These are phyloP conservation scores for Drosophila macrospina DNA, from an alignment of 2,888 invertebrate genomes.

Conservation along the genomic window DNA sequence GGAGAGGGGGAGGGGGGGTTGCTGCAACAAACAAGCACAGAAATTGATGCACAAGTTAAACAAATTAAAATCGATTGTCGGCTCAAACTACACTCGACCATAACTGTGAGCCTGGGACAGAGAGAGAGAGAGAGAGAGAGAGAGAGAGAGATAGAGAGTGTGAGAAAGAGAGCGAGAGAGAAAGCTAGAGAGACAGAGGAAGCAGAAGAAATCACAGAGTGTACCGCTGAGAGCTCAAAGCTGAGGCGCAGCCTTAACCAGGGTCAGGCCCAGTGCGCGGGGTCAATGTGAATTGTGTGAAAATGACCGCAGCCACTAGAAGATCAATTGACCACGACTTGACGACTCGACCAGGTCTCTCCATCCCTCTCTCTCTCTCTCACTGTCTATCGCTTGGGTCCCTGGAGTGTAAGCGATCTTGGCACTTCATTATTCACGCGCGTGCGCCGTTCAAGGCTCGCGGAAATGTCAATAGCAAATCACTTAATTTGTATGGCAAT, in stretches of 20 bases:
- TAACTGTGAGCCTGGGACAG: conserved; percentile 57
- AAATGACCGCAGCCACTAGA: conserved; percentile 65
- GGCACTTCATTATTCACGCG: conserved; percentile 82
- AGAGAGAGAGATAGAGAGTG: not conserved
- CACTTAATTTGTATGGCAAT: conserved; percentile 81
- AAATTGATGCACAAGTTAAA: conserved; percentile 80
- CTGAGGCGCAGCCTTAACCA: conserved; percentile 57
- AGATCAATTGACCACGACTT: conserved; percentile 60
- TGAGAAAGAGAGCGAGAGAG: not conserved
- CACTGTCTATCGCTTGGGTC: conserved; percentile 1
- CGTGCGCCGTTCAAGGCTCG: conserved; percentile 75
- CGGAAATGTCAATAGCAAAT: conserved; percentile 82
- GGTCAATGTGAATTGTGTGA: conserved; percentile 78
- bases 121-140: not conserved
- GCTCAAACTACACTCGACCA: conserved; percentile 37
- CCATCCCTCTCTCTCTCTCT: not conserved
- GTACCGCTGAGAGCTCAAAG: not conserved
- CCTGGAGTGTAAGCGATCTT: conserved; percentile 74
- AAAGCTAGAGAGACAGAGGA: not conserved
- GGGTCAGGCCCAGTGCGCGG: conserved; percentile 73
- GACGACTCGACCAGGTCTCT: conserved; percentile 22
- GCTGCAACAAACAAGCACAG: conserved; percentile 66
- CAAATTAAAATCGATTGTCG: conserved; percentile 80
- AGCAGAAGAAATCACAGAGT: not conserved
- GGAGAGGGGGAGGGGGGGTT: not conserved